Evolutionary conservation across 2,888 invertebrate species (phyloP).

Genomic region (Pardosa pseudoannulata): DNA sequence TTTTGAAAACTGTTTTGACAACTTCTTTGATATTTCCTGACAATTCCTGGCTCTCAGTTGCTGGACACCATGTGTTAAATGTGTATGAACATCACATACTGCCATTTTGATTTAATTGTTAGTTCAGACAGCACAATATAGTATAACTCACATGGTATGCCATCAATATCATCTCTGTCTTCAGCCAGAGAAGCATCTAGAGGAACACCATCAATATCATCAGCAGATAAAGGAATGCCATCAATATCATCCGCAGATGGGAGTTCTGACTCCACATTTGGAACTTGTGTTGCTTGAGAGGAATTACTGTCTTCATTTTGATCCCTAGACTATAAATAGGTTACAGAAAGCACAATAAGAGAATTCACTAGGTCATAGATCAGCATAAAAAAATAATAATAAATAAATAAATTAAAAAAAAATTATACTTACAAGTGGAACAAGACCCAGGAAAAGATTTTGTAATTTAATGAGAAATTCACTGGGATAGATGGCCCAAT

Average conservation of each 20-base stretch:
- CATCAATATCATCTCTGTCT: slow-evolving; percentile 86
- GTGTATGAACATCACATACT: too few relatives aligned
- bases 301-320: slow-evolving; percentile 57
- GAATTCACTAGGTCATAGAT: too few relatives aligned
- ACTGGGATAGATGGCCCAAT: slow-evolving; percentile 96
- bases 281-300: slow-evolving; percentile 36
- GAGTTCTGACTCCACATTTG: slow-evolving; percentile 30
- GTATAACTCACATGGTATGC: slow-evolving; percentile 82
- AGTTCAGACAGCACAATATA: too few relatives aligned
- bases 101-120: too few relatives aligned
- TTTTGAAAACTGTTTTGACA: too few relatives aligned
- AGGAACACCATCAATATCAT: slow-evolving; percentile 77
- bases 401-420: too few relatives aligned
- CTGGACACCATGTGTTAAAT: too few relatives aligned
- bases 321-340: slow-evolving; percentile 51
- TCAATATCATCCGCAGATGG: slow-evolving; percentile 75
- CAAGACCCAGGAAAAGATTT: slow-evolving; percentile 91
- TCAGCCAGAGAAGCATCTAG: slow-evolving; percentile 81
- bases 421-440: slow-evolving; percentile 54
- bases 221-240: slow-evolving; percentile 80
- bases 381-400: too few relatives aligned
- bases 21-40: too few relatives aligned
- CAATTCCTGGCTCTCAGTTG: too few relatives aligned
- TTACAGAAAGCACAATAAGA: too few relatives aligned
- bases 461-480: slow-evolving; percentile 92